Conservation (phyloP, 2,888 invertebrate genomes). For the Calameuta pallipes region DNA sequence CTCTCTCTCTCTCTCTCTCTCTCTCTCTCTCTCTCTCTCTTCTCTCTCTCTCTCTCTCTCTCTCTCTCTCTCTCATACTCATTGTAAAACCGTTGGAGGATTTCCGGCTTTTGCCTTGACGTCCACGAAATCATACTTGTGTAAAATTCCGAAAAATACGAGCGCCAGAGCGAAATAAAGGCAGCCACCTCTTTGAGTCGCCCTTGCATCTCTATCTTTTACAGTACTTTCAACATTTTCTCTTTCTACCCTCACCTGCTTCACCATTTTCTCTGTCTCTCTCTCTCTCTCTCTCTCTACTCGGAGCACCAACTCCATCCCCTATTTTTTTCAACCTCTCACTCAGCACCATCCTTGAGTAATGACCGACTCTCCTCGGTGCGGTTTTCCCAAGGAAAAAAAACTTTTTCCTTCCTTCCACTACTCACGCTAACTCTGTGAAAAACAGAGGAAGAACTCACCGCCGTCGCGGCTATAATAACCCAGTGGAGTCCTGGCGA, state of each 20-base stretch:
- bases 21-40: too few relatives aligned
- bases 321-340: conserved; percentile 5
- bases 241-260: not conserved
- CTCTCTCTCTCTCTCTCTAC: conserved; percentile 1
- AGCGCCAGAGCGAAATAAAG: not conserved
- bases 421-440: conserved; percentile 17
- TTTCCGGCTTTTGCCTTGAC: too few relatives aligned
- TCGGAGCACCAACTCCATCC: conserved; percentile 8
- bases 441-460: conserved; percentile 18
- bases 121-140: not conserved
- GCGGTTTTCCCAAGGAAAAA: conserved; percentile 21
- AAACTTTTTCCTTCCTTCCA: conserved; percentile 14
- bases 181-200: not conserved
- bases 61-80: too few relatives aligned
- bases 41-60: too few relatives aligned
- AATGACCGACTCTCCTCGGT: conserved; percentile 36
- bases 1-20: too few relatives aligned
- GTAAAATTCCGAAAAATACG: conserved; percentile 17
- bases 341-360: conserved; percentile 29
- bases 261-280: conserved; percentile 10
- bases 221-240: too few relatives aligned
- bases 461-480: conserved; percentile 9
- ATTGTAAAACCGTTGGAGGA: too few relatives aligned
- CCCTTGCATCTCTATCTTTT: not conserved
- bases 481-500: conserved; percentile 13